phyloP scores from a whole-genome alignment of 2,113 vertebrate genomes.

The Tylochromis polylepis region DNA sequence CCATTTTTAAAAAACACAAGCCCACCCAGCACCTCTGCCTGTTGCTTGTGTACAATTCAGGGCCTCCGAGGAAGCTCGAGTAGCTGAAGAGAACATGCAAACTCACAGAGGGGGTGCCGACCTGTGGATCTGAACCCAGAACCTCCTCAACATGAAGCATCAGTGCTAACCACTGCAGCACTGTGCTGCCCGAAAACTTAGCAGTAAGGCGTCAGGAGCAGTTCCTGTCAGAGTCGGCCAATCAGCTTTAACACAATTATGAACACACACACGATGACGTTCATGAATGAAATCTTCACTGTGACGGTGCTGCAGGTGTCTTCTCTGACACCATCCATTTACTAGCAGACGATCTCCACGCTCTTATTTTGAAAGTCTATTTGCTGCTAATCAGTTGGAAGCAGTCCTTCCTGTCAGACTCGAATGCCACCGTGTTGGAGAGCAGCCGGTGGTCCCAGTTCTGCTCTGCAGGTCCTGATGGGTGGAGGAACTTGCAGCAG shows the following conservation, averaged over 20 bases:
- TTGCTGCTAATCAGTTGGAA: background rate
- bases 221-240: background rate
- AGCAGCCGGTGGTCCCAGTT: background rate
- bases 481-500: background rate
- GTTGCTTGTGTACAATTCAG: background rate
- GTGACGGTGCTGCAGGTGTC: background rate
- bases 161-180: background rate
- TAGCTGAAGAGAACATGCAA: background rate
- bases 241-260: background rate
- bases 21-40: background rate
- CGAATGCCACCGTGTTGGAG: accelerated
- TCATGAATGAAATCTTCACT: background rate
- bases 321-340: background rate
- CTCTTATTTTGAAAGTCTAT: background rate
- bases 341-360: background rate
- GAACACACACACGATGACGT: background rate
- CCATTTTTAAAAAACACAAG: background rate
- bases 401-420: background rate
- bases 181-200: background rate
- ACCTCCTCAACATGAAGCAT: background rate
- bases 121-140: background rate
- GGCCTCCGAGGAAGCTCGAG: background rate
- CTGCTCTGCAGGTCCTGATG: background rate
- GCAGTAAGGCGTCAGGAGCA: background rate
- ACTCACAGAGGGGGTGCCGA: background rate